A percentile compares a stretch with the other conserved stretches of the same genome.
These are phyloP conservation scores for Lepidurus packardi DNA, from an alignment of 1,140 invertebrate species.

Conservation along the genomic window DNA sequence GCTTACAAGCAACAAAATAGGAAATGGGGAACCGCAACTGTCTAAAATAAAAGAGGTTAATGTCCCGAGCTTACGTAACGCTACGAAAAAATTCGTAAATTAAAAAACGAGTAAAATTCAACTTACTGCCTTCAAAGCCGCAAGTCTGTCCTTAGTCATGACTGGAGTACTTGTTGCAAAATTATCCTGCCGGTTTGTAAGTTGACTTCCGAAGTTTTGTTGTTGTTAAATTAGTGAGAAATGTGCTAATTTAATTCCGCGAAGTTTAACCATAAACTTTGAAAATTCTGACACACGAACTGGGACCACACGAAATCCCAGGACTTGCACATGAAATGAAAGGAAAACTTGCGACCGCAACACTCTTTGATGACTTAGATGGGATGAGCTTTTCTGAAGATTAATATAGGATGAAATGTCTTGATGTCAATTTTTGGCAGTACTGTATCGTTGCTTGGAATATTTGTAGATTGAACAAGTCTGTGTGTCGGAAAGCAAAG, in stretches of 20 bases:
- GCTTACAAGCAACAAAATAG: too few species aligned
- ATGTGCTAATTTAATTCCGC: too few species aligned
- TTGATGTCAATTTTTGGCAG: slow-evolving; percentile 7
- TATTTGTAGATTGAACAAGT: slow-evolving; percentile 5
- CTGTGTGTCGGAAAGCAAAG: slow-evolving; percentile 9
- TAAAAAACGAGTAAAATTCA: not conserved
- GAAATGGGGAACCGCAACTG: too few species aligned
- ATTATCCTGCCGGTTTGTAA: not conserved
- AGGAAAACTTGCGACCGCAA: too few species aligned
- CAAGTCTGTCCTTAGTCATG: slow-evolving; percentile 98
- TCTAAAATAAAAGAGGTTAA: not conserved
- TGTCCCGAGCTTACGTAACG: not conserved
- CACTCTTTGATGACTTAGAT: too few species aligned
- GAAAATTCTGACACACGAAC: too few species aligned
- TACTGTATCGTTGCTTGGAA: not conserved
- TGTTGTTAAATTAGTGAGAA: not conserved
- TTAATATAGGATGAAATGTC: too few species aligned
- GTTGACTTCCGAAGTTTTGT: not conserved
- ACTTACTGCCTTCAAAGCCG: slow-evolving; percentile 37
- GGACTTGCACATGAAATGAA: too few species aligned
- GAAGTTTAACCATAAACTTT: too few species aligned
- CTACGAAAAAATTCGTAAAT: not conserved
- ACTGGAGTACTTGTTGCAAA: slow-evolving; percentile 41
- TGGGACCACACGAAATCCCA: too few species aligned
- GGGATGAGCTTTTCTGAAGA: too few species aligned